Percentiles rank a stretch among this genome's conserved stretches.
These are phyloP conservation scores for Creontiades dilutus DNA, from an alignment of 2,888 invertebrate species.

Conservation along the genomic window DNA sequence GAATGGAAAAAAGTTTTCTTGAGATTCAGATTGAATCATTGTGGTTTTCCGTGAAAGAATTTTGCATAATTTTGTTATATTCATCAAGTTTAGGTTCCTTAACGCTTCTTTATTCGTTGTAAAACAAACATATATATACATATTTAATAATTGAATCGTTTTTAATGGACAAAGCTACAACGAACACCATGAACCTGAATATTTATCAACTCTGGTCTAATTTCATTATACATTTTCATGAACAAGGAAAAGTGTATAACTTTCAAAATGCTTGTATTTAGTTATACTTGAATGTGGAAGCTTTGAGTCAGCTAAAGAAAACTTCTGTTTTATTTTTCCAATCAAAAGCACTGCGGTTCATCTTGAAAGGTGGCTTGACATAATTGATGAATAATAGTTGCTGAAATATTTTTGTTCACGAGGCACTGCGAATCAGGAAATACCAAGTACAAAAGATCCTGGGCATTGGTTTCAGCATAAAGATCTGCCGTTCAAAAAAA, in stretches of 20 bases:
- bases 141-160: neutral
- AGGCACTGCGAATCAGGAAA: too few relatives aligned
- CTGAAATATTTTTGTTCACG: too few relatives aligned
- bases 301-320: neutral
- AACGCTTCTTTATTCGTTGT: conserved; percentile 53
- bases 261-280: neutral
- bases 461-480: too few relatives aligned
- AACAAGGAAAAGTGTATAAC: neutral
- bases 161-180: conserved; percentile 15
- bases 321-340: too few relatives aligned
- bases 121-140: neutral
- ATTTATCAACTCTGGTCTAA: conserved; percentile 47
- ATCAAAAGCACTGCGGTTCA: too few relatives aligned
- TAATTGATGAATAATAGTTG: too few relatives aligned
- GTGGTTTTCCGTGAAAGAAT: conserved; percentile 12
- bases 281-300: neutral
- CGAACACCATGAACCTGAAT: conserved; percentile 49
- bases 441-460: too few relatives aligned
- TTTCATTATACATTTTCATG: conserved; percentile 58
- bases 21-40: conserved; percentile 46
- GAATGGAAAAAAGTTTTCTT: conserved; percentile 22
- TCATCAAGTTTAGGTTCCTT: conserved; percentile 49
- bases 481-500: too few relatives aligned
- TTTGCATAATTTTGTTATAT: conserved; percentile 66
- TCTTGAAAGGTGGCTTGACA: too few relatives aligned